phyloP scores from a whole-genome alignment of 2,113 vertebrate species.

The Sander lucioperca region DNA sequence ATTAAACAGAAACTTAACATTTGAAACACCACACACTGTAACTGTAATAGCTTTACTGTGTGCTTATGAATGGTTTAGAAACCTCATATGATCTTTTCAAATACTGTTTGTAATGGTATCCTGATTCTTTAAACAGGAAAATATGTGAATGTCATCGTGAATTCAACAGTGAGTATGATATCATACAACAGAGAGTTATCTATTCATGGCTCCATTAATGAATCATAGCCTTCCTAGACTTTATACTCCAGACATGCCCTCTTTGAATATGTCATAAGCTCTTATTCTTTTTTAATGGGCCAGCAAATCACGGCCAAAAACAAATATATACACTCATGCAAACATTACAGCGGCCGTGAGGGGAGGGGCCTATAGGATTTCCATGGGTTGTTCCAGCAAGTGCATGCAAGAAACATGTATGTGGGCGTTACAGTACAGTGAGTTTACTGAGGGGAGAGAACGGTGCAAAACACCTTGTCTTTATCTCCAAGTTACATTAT shows the following conservation, averaged over 20 bases:
- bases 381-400: neutral
- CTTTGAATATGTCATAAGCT: constrained; percentile 81
- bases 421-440: neutral
- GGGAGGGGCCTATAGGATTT: constrained; percentile 9
- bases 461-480: constrained; percentile 40
- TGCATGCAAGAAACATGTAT: neutral
- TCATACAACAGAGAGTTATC: constrained; percentile 74
- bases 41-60: constrained; percentile 7
- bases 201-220: constrained; percentile 83
- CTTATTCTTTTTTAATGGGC: constrained; percentile 75
- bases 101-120: constrained; percentile 54
- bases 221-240: constrained; percentile 80
- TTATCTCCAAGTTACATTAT: constrained; percentile 70
- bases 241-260: constrained; percentile 78
- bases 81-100: constrained; percentile 52
- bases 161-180: constrained; percentile 73
- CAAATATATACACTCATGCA: constrained; percentile 59
- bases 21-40: neutral
- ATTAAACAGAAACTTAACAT: constrained; percentile 22
- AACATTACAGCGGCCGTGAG: constrained; percentile 4
- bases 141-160: constrained; percentile 66
- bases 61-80: constrained; percentile 71
- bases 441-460: constrained; percentile 33
- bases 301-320: constrained; percentile 69
- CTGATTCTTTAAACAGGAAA: constrained; percentile 62